Conservation (phyloP, 2,888 invertebrate genomes). For the Coleophora flavipennella region DNA sequence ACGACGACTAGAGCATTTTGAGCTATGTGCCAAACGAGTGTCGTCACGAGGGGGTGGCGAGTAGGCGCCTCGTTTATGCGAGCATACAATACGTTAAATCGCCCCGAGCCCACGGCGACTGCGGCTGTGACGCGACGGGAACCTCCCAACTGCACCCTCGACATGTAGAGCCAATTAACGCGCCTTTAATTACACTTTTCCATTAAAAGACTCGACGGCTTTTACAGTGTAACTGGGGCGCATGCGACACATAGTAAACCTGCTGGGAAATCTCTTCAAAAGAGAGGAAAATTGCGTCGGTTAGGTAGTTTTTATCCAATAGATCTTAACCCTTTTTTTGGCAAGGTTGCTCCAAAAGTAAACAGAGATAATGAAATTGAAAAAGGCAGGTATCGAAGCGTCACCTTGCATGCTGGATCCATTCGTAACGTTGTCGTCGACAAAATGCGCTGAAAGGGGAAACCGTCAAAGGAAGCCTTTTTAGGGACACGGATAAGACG, state of each 20-base stretch:
- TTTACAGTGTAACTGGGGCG: slow-evolving; percentile 21
- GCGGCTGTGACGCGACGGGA: slow-evolving; percentile 34
- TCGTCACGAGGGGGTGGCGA: slow-evolving; percentile 28
- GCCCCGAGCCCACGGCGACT: slow-evolving; percentile 44
- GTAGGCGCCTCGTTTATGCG: slow-evolving; percentile 29
- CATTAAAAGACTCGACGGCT: slow-evolving; percentile 33
- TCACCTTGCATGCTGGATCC: slow-evolving; percentile 25
- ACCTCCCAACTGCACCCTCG: slow-evolving; percentile 35
- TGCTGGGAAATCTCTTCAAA: too few relatives aligned
- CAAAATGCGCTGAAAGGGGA: slow-evolving; percentile 45
- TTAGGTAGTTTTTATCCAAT: too few relatives aligned
- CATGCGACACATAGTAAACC: background rate
- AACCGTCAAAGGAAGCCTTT: slow-evolving; percentile 49
- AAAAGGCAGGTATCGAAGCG: slow-evolving; percentile 20
- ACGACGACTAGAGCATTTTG: slow-evolving; percentile 19
- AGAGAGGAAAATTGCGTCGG: too few relatives aligned
- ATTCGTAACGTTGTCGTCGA: slow-evolving; percentile 36
- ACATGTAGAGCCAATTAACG: slow-evolving; percentile 48
- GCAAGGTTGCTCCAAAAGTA: slow-evolving; percentile 2
- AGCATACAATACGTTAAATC: slow-evolving; percentile 56
- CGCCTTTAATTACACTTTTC: slow-evolving; percentile 47
- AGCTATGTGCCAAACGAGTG: slow-evolving; percentile 29
- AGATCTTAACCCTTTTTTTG: slow-evolving; percentile 3
- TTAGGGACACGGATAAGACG: slow-evolving; percentile 48
- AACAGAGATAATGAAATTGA: slow-evolving; percentile 2